phyloP scores from a whole-genome alignment of 2,113 vertebrate species.

The Syngnathus typhle region DNA sequence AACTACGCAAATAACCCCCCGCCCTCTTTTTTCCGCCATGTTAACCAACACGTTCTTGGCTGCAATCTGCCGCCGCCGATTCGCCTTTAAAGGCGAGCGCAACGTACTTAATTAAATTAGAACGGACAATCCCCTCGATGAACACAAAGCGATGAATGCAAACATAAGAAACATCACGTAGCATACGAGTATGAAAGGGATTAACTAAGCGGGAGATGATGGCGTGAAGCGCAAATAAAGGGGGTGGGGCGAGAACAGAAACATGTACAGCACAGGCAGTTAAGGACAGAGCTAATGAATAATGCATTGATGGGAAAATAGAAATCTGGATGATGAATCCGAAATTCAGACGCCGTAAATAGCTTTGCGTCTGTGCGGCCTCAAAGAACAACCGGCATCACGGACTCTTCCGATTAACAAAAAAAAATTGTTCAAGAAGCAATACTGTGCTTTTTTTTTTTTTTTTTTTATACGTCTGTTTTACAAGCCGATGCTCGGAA shows the following conservation, averaged over 20 bases:
- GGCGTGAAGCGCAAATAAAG: constrained; percentile 35
- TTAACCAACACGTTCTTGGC: neutral
- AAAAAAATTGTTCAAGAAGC: neutral
- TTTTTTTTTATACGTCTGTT: neutral
- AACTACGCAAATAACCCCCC: constrained; percentile 31
- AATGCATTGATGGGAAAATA: constrained; percentile 56
- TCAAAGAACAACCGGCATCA: neutral
- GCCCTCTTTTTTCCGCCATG: neutral
- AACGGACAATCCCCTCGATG: constrained; percentile 28
- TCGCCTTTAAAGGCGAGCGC: neutral
- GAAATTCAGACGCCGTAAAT: constrained; percentile 37
- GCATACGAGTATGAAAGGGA: constrained; percentile 31
- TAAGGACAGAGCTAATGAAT: constrained; percentile 55
- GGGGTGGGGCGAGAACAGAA: constrained; percentile 25
- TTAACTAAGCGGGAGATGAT: constrained; percentile 40
- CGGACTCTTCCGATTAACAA: neutral
- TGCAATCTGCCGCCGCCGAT: neutral
- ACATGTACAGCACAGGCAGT: constrained; percentile 25
- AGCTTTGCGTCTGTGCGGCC: constrained; percentile 19
- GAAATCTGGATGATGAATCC: constrained; percentile 49
- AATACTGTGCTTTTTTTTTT: neutral
- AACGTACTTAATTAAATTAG: constrained; percentile 33
- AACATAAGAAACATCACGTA: constrained; percentile 23
- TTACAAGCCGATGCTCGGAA: neutral
- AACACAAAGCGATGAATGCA: constrained; percentile 26